phyloP scores from a whole-genome alignment of 2,113 vertebrate genomes.

The Salvelinus sp. region DNA sequence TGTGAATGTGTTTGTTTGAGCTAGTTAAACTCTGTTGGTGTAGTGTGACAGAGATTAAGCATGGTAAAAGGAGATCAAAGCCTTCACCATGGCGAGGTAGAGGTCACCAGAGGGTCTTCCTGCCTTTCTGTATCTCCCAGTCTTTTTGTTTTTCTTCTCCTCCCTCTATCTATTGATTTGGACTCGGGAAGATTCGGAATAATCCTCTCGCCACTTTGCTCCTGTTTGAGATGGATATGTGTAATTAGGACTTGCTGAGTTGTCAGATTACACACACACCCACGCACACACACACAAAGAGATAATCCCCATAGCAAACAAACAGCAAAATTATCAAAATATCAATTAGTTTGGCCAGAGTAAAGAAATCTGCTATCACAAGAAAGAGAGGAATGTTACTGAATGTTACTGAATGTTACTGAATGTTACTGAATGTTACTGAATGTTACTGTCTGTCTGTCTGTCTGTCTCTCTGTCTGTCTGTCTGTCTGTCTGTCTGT shows the following conservation, averaged over 20 bases:
- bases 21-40: background rate
- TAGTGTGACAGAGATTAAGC: constrained; percentile 20
- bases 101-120: background rate
- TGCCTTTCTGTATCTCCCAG: background rate
- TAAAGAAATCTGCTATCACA: background rate
- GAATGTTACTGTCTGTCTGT: too few species aligned
- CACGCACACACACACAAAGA: constrained; percentile 1
- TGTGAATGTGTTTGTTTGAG: background rate
- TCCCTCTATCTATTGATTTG: constrained; percentile 36
- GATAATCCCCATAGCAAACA: background rate
- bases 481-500: too few species aligned
- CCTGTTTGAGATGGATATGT: constrained; percentile 38
- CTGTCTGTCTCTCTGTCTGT: too few species aligned
- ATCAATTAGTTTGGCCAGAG: background rate
- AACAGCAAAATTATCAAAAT: background rate
- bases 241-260: constrained; percentile 24
- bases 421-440: too few species aligned
- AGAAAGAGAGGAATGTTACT: background rate
- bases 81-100: constrained; percentile 4
- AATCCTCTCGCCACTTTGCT: constrained; percentile 31
- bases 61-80: constrained; percentile 22
- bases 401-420: too few species aligned
- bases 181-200: constrained; percentile 40
- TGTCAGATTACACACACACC: background rate
- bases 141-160: constrained; percentile 1